Evolutionary conservation across 2,888 invertebrate species (phyloP).

Genomic region (Drosophila incognita): DNA sequence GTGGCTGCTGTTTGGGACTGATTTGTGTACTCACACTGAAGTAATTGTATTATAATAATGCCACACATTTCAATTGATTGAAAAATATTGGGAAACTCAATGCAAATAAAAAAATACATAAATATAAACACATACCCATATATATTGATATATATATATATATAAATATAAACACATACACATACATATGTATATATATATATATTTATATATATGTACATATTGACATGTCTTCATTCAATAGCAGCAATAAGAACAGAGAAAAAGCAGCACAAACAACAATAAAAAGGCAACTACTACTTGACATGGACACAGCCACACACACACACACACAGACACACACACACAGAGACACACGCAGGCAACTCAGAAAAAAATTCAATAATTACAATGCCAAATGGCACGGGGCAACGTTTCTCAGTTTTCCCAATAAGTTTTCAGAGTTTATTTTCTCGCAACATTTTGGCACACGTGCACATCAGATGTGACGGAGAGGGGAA

Average conservation of each 20-base stretch:
- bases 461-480: slow-evolving; percentile 8
- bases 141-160: background rate
- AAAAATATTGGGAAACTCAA: slow-evolving; percentile 2
- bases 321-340: slow-evolving; percentile 7
- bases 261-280: background rate
- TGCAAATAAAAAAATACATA: background rate
- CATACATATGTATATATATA: background rate
- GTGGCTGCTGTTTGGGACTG: background rate
- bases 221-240: background rate
- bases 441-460: slow-evolving; percentile 1
- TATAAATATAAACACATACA: too few relatives aligned
- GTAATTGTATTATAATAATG: slow-evolving; percentile 10
- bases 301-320: background rate
- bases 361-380: slow-evolving; percentile 47
- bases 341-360: slow-evolving; percentile 13
- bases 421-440: slow-evolving; percentile 1
- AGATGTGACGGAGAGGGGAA: background rate
- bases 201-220: background rate
- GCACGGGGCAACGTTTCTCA: slow-evolving; percentile 14
- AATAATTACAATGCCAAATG: slow-evolving; percentile 68
- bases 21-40: background rate
- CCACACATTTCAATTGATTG: slow-evolving; percentile 8
- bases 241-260: slow-evolving; percentile 17
- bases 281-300: slow-evolving; percentile 22
- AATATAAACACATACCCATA: too few relatives aligned